phyloP scores from a whole-genome alignment of 2,888 invertebrate genomes.

The Frankliniella fusca region DNA sequence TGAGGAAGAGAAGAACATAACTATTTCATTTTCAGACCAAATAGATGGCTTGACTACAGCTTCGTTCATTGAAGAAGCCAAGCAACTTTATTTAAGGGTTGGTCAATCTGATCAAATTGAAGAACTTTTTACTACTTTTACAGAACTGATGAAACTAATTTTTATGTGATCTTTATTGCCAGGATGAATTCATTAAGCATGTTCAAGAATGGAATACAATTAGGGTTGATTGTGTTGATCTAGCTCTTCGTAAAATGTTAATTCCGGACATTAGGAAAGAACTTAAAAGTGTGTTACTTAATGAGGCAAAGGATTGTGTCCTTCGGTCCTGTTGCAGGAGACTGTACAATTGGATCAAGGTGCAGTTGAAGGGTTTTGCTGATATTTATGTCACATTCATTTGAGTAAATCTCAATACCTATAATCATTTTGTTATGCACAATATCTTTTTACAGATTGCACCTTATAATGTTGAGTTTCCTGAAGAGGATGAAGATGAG shows the following conservation, averaged over 20 bases:
- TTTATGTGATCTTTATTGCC: constrained; percentile 31
- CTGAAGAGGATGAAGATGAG: constrained; percentile 86
- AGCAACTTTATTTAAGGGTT: constrained; percentile 76
- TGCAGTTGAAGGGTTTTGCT: constrained; percentile 39
- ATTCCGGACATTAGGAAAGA: constrained; percentile 87
- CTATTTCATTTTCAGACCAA: constrained; percentile 66
- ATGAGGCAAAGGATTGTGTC: constrained; percentile 83
- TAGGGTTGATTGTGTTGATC: constrained; percentile 79
- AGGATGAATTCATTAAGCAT: constrained; percentile 90
- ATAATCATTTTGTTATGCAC: background rate
- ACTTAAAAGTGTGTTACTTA: constrained; percentile 68
- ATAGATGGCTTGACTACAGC: constrained; percentile 73
- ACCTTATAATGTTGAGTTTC: constrained; percentile 69
- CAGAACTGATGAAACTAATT: background rate
- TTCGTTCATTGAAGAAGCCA: constrained; percentile 83
- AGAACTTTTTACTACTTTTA: background rate
- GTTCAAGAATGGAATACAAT: constrained; percentile 95
- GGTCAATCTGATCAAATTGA: constrained; percentile 36
- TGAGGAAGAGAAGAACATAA: constrained; percentile 74
- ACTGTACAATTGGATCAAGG: constrained; percentile 84
- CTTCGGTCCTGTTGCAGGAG: constrained; percentile 79
- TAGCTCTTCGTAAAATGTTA: constrained; percentile 81
- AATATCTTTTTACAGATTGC: constrained; percentile 52
- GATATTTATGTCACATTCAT: constrained; percentile 37
- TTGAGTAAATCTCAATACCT: constrained; percentile 21